A percentile compares a stretch with the other conserved stretches of the same genome.
Evolutionary conservation across 2,113 vertebrate species (phyloP).

Genomic region (Phocoena sinus): DNA sequence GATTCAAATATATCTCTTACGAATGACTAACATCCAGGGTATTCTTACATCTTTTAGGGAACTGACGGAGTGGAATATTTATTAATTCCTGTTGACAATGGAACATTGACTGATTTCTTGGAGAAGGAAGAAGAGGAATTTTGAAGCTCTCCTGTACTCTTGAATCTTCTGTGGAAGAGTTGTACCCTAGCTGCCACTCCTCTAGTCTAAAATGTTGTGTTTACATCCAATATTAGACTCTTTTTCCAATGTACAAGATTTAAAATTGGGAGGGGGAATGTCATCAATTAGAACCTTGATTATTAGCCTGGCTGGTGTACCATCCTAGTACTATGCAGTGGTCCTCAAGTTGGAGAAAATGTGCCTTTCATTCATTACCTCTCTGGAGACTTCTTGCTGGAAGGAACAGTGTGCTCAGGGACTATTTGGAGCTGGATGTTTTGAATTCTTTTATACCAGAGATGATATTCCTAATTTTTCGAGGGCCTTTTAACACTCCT

Average conservation of each 20-base stretch:
- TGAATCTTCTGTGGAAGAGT: background rate
- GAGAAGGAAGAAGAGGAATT: conserved; percentile 88
- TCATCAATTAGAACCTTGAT: conserved; percentile 9
- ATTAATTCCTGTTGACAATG: conserved; percentile 88
- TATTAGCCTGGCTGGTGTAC: conserved; percentile 61
- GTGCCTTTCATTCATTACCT: conserved; percentile 80
- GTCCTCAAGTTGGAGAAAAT: conserved; percentile 33
- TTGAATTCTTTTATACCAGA: conserved; percentile 64
- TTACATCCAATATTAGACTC: conserved; percentile 53
- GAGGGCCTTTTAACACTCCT: conserved; percentile 27
- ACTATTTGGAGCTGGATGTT: conserved; percentile 59
- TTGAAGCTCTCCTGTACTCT: conserved; percentile 54
- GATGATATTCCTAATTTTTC: conserved; percentile 31
- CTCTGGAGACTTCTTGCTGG: conserved; percentile 57
- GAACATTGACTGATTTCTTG: conserved; percentile 90
- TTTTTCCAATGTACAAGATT: conserved; percentile 17
- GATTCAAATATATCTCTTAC: background rate
- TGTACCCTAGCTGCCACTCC: conserved; percentile 47
- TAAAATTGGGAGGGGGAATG: background rate
- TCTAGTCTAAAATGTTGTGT: conserved; percentile 11
- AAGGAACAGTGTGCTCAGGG: conserved; percentile 70
- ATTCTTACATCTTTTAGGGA: conserved; percentile 82
- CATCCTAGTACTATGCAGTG: conserved; percentile 43
- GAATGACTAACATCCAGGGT: background rate
- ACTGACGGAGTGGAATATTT: conserved; percentile 95